Evolutionary conservation across 2,797 vertebrate species (phyloP), one percentile per base, ranked within the genome.

Genomic region (Pristis pectinata): DNA sequence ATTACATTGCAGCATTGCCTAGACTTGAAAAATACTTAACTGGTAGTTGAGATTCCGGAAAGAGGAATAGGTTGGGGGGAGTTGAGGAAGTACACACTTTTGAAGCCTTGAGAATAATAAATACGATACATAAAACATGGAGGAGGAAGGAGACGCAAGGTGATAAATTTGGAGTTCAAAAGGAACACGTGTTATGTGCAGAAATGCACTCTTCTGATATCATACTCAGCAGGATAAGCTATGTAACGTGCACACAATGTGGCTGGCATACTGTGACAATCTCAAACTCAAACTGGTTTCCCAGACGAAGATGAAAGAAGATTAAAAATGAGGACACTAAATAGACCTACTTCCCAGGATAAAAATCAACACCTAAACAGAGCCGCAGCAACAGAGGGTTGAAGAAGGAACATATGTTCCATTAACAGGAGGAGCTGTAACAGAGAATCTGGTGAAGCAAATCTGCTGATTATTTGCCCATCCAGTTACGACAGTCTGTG

Each of bases 401-500:
- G 87, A 22, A 37, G 61, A 41, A n/a, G 59, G n/a, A 64, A 37
- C n/a, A 67, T 91, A 64, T 91, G 87, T 91, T 91, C 19, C 87
- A 64, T 67, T 67, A 64, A 67, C n/a, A 64, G n/a, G 19, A 17
- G 13, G 53, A 41, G n/a, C 4, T 64, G 59, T 41, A 37, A 10
- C 17, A 91, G 59, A n/a, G 59, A 19, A 64, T 37, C 87, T n/a
- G 19, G 5, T 64, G n/a, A 67, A 91, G 37, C 59, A 37, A 91
- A 91, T 27, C n/a, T 72, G n/a, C 59, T 64, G 8, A 37, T 9
- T 67, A 67, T 10, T 67, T 64, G 87, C 59, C 87, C 22, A 64
- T 67, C 87, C 87, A 91, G 24, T 59, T 11, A 64, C 41, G 59
- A 91, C 87, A 91, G 37, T 91, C n/a, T 91, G 87, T 67, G 59